These are phyloP conservation scores for Clupea harengus DNA, from an alignment of 2,113 vertebrate species.

Conservation along the genomic window DNA sequence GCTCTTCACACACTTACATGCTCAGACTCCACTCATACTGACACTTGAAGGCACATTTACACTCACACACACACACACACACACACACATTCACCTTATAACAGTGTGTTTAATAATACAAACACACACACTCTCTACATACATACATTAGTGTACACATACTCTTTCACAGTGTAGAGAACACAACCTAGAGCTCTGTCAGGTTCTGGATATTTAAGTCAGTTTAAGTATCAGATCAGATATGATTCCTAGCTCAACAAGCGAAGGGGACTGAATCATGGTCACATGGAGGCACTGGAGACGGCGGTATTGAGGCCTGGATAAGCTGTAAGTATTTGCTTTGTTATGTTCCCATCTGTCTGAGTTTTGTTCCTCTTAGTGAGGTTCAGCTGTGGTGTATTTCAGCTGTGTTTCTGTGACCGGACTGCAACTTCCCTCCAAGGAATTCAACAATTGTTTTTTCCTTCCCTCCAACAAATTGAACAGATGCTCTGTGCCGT, in stretches of 20 bases:
- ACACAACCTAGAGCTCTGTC: not conserved
- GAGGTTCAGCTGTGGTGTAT: not conserved
- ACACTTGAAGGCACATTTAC: not conserved
- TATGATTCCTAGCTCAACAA: not conserved
- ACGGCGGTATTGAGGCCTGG: not conserved
- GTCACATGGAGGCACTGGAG: not conserved
- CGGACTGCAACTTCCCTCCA: not conserved
- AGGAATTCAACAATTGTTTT: not conserved
- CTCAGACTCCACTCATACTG: constrained; percentile 29
- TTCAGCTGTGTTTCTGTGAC: not conserved
- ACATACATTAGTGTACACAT: not conserved
- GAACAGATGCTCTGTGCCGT: not conserved
- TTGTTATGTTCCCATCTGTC: not conserved
- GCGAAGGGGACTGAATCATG: not conserved
- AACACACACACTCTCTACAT: not conserved
- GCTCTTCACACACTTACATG: constrained; percentile 42
- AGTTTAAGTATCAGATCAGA: not conserved
- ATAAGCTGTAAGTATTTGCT: not conserved
- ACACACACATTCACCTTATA: not conserved
- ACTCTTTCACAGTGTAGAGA: not conserved
- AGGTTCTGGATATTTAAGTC: not conserved
- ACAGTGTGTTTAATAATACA: not conserved
- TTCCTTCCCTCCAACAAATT: not conserved
- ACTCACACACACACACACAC: not conserved
- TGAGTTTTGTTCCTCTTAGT: not conserved